Percentiles rank a stretch among this genome's conserved stretches.
phyloP scores from a whole-genome alignment of 2,113 vertebrate species.

The Paedocypris sp. region DNA sequence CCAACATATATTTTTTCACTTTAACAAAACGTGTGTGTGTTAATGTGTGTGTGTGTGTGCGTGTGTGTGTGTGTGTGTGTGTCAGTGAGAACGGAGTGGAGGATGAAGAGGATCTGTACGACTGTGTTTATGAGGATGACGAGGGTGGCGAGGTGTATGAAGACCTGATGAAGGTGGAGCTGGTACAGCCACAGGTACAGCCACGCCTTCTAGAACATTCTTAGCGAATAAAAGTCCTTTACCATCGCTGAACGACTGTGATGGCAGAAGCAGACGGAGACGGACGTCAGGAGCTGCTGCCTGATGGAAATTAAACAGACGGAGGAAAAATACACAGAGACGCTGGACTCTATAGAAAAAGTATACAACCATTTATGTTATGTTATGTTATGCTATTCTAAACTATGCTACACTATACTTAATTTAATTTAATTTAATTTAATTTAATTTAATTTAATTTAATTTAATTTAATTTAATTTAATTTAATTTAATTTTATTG shows the following conservation, averaged over 20 bases:
- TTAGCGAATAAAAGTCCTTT: background rate
- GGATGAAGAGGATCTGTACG: slow-evolving; percentile 85
- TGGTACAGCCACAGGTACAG: slow-evolving; percentile 71
- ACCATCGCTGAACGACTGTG: slow-evolving; percentile 35
- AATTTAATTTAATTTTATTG: too few species aligned
- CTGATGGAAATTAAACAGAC: slow-evolving; percentile 91
- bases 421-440: too few species aligned
- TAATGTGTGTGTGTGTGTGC: background rate
- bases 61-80: background rate
- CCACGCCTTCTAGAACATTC: slow-evolving; percentile 38
- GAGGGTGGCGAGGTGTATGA: slow-evolving; percentile 94
- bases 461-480: too few species aligned
- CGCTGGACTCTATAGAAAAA: slow-evolving; percentile 91
- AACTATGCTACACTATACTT: too few species aligned
- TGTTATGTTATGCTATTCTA: too few species aligned
- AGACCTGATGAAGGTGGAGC: slow-evolving; percentile 92
- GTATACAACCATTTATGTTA: slow-evolving; percentile 39
- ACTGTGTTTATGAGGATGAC: slow-evolving; percentile 92
- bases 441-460: too few species aligned
- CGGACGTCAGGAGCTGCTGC: slow-evolving; percentile 87
- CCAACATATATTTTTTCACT: too few species aligned
- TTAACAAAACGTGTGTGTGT: background rate
- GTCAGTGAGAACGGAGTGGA: slow-evolving; percentile 76
- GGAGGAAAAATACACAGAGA: slow-evolving; percentile 95
- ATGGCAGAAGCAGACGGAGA: slow-evolving; percentile 81